Evolutionary conservation across 2,797 vertebrate species (phyloP).

Genomic region (Anabacerthia variegaticeps): DNA sequence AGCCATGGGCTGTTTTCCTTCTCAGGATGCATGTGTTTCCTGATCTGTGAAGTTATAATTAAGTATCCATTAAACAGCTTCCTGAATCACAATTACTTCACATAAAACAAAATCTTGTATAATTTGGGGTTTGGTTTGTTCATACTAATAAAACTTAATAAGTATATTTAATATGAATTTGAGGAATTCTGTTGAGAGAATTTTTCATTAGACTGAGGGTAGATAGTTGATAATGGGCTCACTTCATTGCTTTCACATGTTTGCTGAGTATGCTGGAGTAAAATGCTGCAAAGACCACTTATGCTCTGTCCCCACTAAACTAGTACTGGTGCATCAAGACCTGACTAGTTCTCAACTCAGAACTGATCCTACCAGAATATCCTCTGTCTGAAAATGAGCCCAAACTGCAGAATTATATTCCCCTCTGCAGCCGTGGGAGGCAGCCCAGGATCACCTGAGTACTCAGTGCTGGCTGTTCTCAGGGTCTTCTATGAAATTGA

Average conservation of each 20-base stretch:
- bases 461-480: not conserved
- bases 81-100: not conserved
- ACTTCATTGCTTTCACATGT: not conserved
- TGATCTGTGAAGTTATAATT: not conserved
- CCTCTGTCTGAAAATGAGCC: not conserved
- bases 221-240: not conserved
- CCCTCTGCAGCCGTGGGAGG: not conserved
- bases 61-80: not conserved
- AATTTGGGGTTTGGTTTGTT: not conserved
- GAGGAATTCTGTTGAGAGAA: not conserved
- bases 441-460: not conserved
- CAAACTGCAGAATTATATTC: not conserved
- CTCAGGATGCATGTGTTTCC: conserved; percentile 22
- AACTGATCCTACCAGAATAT: not conserved
- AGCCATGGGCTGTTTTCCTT: not conserved
- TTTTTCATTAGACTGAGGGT: not conserved
- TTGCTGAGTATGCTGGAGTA: not conserved
- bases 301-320: not conserved
- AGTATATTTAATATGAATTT: not conserved
- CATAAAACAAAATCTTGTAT: not conserved
- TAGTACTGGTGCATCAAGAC: rapidly evolving
- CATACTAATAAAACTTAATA: not conserved
- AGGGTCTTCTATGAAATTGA: not conserved
- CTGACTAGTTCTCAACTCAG: not conserved
- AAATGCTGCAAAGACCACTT: not conserved